Percentiles rank a stretch among this genome's conserved stretches.
Conservation (phyloP, 2,797 vertebrate genomes). For the Poeciliopsis gracilis region DNA sequence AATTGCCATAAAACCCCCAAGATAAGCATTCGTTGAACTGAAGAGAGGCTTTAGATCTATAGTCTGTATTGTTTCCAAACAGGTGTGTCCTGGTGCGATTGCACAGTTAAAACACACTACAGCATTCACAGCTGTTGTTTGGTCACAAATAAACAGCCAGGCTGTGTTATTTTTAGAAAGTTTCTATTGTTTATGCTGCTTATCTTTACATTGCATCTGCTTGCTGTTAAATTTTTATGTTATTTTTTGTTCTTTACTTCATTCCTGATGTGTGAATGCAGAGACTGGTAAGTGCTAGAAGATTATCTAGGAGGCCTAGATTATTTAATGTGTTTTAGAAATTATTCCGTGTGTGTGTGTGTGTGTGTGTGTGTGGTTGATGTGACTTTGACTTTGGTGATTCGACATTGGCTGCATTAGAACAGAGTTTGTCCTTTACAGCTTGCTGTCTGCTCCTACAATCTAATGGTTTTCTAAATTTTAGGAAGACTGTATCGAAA, state of each 20-base stretch:
- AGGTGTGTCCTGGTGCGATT: conserved; percentile 47
- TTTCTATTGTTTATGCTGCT: conserved; percentile 37
- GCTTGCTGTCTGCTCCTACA: background rate
- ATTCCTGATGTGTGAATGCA: conserved; percentile 50
- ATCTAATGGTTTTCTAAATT: conserved; percentile 6
- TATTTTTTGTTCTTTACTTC: conserved; percentile 59
- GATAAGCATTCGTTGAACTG: conserved; percentile 53
- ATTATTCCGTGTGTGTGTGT: conserved; percentile 12
- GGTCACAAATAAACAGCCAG: conserved; percentile 46
- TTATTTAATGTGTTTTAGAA: conserved; percentile 7
- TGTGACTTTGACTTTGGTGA: conserved; percentile 26
- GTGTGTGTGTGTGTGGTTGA: conserved; percentile 2
- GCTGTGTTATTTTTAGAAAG: conserved; percentile 31
- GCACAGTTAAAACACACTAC: conserved; percentile 58
- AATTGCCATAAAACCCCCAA: conserved; percentile 33
- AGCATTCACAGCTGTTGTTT: conserved; percentile 45
- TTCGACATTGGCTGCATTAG: background rate
- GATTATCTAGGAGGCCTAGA: conserved; percentile 4
- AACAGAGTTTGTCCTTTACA: background rate
- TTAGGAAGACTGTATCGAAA: conserved; percentile 1
- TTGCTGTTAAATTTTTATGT: conserved; percentile 39
- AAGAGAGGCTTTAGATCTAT: conserved; percentile 54
- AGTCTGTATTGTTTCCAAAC: conserved; percentile 63
- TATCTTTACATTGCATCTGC: conserved; percentile 30
- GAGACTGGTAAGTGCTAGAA: conserved; percentile 66